Evolutionary conservation across 2,888 invertebrate genomes (phyloP), one percentile per base, ranked within the genome.

Genomic region (Papilio protenor): DNA sequence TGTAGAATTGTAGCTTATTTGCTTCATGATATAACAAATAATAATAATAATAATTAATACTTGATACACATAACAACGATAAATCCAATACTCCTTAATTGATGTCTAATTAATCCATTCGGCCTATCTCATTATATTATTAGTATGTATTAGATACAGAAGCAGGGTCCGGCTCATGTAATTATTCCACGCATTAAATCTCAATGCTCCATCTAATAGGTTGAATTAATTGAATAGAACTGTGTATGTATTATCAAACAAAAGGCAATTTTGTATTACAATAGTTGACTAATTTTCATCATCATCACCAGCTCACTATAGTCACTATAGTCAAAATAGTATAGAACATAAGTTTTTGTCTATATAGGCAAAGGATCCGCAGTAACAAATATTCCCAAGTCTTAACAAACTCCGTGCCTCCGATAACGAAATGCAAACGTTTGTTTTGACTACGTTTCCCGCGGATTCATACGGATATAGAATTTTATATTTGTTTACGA

Each of bases 171-270:
- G 45, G 40, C 59, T 73, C 21, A 59, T 59, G 73, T 73, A 45
- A 73, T 73, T 73, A 73, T 73, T 73, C 73, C 73, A 45, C 59
- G 45, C 73, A 73, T 73, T 73, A 73, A 73, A 73, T 73, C 73
- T 45, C 45, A 45, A 59, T 73, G 55, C 21, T 52, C 55, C 27
- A 57, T 59, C 23, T 21, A 73, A 73, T 59, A 73, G 33, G 52
- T 73, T 59, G 59, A 23, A 59, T 40, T 45, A 40, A 73, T 73
- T 73, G 16, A 73, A 16, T 73, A 18, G 23, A 73, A 59, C 40
- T 21, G 8, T n/a, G 11, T 72, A 52, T 8, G 10, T 40, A 40
- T 64, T 64, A 33, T 12, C n/a, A 66, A 27, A 61, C 16, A 61
- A 59, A 21, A 12, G 57, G 12, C 21, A 23, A 52, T 12, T 59